Evolutionary conservation across 2,113 vertebrate genomes (phyloP).

Genomic region (Anthoscopus minutus): DNA sequence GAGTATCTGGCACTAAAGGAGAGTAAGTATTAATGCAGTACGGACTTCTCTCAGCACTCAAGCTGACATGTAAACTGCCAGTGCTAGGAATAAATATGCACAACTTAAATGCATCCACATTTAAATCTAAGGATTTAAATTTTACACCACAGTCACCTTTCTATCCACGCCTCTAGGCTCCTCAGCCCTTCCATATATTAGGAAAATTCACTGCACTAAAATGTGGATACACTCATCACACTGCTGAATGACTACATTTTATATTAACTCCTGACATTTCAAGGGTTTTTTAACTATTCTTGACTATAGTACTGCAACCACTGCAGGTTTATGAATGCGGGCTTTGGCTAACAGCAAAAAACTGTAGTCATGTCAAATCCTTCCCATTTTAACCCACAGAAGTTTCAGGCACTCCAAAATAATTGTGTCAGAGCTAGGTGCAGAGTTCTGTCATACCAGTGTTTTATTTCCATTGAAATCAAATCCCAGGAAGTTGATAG

Average conservation of each 20-base stretch:
- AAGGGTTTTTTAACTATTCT: background rate
- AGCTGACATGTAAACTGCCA: background rate
- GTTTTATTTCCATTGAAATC: background rate
- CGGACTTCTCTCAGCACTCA: background rate
- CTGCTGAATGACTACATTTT: background rate
- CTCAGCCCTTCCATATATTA: background rate
- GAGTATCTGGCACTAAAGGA: background rate
- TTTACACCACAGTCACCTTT: background rate
- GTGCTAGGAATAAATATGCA: background rate
- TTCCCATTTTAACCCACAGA: background rate
- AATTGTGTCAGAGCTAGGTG: background rate
- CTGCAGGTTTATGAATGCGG: background rate
- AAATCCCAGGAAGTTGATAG: background rate
- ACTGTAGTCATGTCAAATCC: background rate
- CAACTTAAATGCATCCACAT: background rate
- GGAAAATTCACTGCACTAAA: background rate
- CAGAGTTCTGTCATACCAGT: background rate
- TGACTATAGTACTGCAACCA: background rate
- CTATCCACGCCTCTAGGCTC: background rate
- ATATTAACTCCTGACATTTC: background rate
- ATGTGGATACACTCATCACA: background rate
- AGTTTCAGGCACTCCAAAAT: background rate
- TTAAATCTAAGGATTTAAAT: background rate
- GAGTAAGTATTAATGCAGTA: background rate
- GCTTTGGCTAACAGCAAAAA: background rate